These are phyloP conservation scores for Cryptotis parvus DNA, from an alignment of 2,113 vertebrate species.

Conservation along the genomic window DNA sequence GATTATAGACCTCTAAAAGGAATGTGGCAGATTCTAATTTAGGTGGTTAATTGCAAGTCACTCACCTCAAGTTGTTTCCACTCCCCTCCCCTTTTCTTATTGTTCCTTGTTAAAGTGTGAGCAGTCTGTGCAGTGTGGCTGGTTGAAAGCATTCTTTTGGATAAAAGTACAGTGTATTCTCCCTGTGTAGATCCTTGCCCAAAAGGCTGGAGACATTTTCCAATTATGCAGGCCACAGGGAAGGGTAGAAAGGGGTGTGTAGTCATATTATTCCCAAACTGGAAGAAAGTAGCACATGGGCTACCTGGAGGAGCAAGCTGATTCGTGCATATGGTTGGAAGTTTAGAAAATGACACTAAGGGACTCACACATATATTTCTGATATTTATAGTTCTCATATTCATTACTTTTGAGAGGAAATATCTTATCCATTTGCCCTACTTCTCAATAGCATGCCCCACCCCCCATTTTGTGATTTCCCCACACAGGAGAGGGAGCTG, in stretches of 20 bases:
- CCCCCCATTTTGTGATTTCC: neutral
- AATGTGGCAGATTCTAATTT: neutral
- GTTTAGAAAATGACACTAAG: neutral
- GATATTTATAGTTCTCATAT: neutral
- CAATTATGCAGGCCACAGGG: neutral
- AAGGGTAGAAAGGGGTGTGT: neutral
- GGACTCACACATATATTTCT: neutral
- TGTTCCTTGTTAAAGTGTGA: neutral
- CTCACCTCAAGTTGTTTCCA: neutral
- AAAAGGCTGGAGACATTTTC: neutral
- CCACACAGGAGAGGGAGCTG: neutral
- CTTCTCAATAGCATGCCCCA: neutral
- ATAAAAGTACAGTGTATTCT: neutral
- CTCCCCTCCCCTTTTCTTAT: neutral
- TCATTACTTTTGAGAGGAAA: conserved; percentile 11
- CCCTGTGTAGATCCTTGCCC: neutral
- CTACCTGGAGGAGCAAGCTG: neutral
- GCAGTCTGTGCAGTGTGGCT: neutral
- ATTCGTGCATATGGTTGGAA: neutral
- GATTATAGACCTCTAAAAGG: neutral
- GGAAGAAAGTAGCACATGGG: neutral
- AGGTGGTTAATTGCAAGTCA: neutral
- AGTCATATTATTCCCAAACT: neutral
- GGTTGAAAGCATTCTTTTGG: neutral
- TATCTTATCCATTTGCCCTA: neutral